Evolutionary conservation across 2,113 vertebrate genomes (phyloP).

Genomic region (Gambusia holbrooki): DNA sequence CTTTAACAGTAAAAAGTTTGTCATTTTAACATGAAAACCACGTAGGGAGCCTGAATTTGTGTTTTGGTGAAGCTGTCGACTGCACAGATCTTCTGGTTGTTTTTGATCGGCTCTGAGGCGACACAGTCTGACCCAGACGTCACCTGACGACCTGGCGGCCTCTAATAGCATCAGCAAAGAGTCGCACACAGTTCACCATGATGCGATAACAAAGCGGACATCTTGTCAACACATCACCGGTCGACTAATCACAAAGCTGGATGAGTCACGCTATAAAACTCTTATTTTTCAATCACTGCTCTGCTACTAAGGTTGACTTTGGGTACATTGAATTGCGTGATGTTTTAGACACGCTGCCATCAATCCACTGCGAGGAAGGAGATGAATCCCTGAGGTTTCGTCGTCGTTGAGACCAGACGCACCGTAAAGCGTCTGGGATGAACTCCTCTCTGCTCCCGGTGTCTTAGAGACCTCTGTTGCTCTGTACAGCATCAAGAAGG

Average conservation of each 20-base stretch:
- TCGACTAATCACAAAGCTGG: slow-evolving; percentile 23
- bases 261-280: background rate
- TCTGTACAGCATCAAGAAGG: slow-evolving; percentile 39
- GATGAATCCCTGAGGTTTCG: slow-evolving; percentile 11
- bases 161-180: slow-evolving; percentile 19
- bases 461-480: slow-evolving; percentile 56
- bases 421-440: slow-evolving; percentile 37
- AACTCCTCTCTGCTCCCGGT: slow-evolving; percentile 43
- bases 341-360: slow-evolving; percentile 21
- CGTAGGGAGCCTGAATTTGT: background rate
- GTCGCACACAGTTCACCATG: background rate
- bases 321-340: slow-evolving; percentile 27
- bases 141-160: slow-evolving; percentile 21
- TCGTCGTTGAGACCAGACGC: slow-evolving; percentile 12
- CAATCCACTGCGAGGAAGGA: background rate
- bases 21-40: background rate
- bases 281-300: slow-evolving; percentile 13
- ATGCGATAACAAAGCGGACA: background rate
- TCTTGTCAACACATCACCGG: slow-evolving; percentile 18
- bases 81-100: slow-evolving; percentile 31
- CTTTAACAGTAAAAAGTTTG: background rate
- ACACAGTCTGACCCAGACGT: slow-evolving; percentile 39
- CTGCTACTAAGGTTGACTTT: slow-evolving; percentile 34
- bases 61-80: slow-evolving; percentile 8
- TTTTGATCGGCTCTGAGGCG: slow-evolving; percentile 45